A percentile compares a stretch with the other conserved stretches of the same genome.
phyloP scores from a whole-genome alignment of 2,888 invertebrate species.

The Leptinotarsa peninsularis region DNA sequence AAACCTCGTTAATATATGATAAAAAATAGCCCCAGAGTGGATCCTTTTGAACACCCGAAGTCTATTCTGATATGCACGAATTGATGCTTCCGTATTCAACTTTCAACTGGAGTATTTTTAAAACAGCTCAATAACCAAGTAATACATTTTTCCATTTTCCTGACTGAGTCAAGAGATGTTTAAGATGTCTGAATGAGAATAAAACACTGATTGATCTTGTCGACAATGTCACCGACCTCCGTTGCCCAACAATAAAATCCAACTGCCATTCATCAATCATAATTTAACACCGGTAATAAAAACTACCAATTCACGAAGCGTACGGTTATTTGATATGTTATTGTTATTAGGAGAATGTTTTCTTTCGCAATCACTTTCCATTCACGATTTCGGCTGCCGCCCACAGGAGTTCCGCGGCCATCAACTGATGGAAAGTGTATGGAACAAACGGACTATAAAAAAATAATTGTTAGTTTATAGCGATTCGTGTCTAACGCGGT shows the following conservation, averaged over 20 bases:
- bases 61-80: too few species aligned
- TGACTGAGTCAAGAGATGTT: too few species aligned
- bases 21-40: too few species aligned
- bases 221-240: background rate
- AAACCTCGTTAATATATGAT: too few species aligned
- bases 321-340: constrained; percentile 13
- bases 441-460: constrained; percentile 3
- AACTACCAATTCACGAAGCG: constrained; percentile 9
- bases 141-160: too few species aligned
- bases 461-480: background rate
- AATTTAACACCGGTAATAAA: background rate
- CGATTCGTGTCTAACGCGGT: too few species aligned
- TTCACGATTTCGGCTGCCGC: constrained; percentile 25
- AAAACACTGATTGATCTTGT: background rate
- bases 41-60: too few species aligned
- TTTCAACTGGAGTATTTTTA: too few species aligned
- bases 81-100: too few species aligned
- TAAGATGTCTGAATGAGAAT: too few species aligned
- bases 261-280: constrained; percentile 12
- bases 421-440: constrained; percentile 1
- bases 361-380: constrained; percentile 27
- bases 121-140: too few species aligned
- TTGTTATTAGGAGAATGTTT: constrained; percentile 21
- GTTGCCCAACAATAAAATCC: background rate
- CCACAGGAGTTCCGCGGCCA: constrained; percentile 7